phyloP scores from a whole-genome alignment of 2,888 invertebrate species.

The Hylaea fasciaria region DNA sequence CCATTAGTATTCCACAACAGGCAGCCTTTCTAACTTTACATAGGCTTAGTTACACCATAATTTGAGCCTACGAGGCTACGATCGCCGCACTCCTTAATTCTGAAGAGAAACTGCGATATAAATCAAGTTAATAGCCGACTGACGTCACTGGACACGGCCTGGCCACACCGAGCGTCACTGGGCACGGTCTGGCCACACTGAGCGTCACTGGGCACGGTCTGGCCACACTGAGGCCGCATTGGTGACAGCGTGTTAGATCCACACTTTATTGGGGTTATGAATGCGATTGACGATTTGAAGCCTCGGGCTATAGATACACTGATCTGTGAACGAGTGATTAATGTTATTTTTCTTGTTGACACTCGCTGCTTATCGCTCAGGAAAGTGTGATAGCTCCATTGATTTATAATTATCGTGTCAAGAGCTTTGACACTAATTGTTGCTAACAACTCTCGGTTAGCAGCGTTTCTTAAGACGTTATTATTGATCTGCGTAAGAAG shows the following conservation, averaged over 20 bases:
- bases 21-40: slow-evolving; percentile 37
- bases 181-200: slow-evolving; percentile 45
- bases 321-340: not conserved
- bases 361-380: no score
- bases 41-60: slow-evolving; percentile 40
- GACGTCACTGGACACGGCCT: slow-evolving; percentile 48
- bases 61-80: slow-evolving; percentile 42
- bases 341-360: no score
- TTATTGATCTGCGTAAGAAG: no score
- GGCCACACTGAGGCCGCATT: slow-evolving; percentile 31
- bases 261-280: not conserved
- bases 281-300: not conserved
- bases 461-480: no score
- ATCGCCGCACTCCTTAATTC: slow-evolving; percentile 42
- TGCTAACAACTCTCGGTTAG: no score
- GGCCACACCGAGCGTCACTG: slow-evolving; percentile 44
- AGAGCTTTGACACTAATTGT: no score
- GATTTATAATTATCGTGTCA: no score
- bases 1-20: slow-evolving; percentile 29
- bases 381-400: no score
- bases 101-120: slow-evolving; percentile 52
- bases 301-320: not conserved
- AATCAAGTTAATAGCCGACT: slow-evolving; percentile 57
- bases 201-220: slow-evolving; percentile 48
- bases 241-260: slow-evolving; percentile 1